phyloP scores from a whole-genome alignment of 2,888 invertebrate genomes.

The Sinodicranocentrus sp. region DNA sequence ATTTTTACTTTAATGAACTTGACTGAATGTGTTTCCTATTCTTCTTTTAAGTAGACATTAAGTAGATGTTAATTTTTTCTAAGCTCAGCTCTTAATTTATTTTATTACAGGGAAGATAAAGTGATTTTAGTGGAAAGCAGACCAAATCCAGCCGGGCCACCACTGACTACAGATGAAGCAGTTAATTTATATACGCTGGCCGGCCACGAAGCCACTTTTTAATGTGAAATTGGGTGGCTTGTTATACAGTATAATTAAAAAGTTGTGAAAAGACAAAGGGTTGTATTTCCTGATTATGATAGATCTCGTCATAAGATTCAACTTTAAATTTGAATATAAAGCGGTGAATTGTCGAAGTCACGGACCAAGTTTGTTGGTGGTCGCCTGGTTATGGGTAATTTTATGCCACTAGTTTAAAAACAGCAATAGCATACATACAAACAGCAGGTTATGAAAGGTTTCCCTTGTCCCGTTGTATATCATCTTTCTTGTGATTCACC shows the following conservation, averaged over 20 bases:
- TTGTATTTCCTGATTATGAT: no score
- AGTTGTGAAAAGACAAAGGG: no score
- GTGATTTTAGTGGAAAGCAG: conserved; percentile 74
- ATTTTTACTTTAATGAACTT: conserved; percentile 16
- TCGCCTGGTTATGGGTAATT: conserved; percentile 50
- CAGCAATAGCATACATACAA: no score
- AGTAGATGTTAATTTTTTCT: not conserved
- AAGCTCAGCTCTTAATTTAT: conserved; percentile 39
- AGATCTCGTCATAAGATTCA: no score
- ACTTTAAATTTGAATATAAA: no score
- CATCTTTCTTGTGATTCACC: no score
- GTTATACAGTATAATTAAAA: no score
- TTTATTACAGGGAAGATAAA: conserved; percentile 75
- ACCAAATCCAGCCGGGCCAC: conserved; percentile 73
- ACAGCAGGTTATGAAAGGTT: no score
- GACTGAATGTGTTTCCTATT: not conserved
- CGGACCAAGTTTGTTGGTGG: conserved; percentile 45
- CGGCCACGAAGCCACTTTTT: conserved; percentile 87
- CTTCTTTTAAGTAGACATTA: not conserved
- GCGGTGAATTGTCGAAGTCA: no score
- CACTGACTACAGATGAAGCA: conserved; percentile 83
- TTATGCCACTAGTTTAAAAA: not conserved
- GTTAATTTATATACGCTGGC: conserved; percentile 97
- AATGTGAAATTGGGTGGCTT: no score
- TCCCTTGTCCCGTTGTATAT: no score